Conservation (phyloP, 2,888 invertebrate genomes). For the Litoditis marina region DNA sequence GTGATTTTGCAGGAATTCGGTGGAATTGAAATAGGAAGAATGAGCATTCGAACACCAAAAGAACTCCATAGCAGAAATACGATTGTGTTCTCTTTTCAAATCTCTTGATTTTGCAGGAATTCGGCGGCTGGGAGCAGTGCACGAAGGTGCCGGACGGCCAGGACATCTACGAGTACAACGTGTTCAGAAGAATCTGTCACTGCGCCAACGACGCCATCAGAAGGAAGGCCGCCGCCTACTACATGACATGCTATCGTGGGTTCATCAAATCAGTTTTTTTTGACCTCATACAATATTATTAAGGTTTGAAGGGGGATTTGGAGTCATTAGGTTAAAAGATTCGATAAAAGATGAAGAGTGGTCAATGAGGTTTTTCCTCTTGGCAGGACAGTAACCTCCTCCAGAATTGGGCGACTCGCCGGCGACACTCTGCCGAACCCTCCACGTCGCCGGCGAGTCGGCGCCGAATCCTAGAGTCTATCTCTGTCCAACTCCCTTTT, state of each 20-base stretch:
- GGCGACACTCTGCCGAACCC: too few species aligned
- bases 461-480: too few species aligned
- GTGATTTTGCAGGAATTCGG: too few species aligned
- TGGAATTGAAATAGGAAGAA: too few species aligned
- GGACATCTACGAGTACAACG: constrained; percentile 23
- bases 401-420: neutral
- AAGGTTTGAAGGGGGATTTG: neutral
- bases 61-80: too few species aligned
- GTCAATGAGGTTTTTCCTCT: too few species aligned
- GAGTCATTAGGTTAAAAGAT: neutral
- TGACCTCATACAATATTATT: too few species aligned
- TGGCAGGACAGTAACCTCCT: too few species aligned
- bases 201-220: constrained; percentile 17
- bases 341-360: too few species aligned
- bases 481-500: neutral
- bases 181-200: constrained; percentile 24
- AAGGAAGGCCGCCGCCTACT: constrained; percentile 36
- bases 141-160: constrained; percentile 1
- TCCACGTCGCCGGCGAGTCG: too few species aligned
- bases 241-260: constrained; percentile 27
- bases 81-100: neutral
- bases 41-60: too few species aligned
- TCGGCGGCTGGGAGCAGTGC: constrained; percentile 16
- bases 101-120: constrained; percentile 17
- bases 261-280: neutral